phyloP scores from a whole-genome alignment of 2,888 invertebrate genomes.

The Bombyx huttoni region DNA sequence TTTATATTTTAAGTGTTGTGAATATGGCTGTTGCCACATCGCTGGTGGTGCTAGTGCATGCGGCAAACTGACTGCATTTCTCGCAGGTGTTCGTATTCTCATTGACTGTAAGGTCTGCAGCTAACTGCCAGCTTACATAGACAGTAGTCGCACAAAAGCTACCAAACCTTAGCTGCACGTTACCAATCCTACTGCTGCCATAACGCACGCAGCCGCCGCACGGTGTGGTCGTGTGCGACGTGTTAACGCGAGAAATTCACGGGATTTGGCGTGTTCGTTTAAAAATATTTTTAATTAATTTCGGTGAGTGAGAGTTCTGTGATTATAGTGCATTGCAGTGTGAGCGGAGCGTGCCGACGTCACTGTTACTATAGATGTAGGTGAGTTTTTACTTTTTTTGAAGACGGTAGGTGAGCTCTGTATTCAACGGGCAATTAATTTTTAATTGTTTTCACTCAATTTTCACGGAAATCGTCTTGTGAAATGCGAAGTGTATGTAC shows the following conservation, averaged over 20 bases:
- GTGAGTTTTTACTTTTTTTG: background rate
- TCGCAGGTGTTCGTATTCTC: too few species aligned
- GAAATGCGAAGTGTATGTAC: too few species aligned
- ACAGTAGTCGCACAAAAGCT: too few species aligned
- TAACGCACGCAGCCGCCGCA: slow-evolving; percentile 22
- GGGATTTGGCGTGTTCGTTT: background rate
- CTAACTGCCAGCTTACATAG: too few species aligned
- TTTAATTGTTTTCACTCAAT: background rate
- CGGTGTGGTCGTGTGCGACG: slow-evolving; percentile 9
- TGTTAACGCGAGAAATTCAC: too few species aligned
- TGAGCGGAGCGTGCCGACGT: slow-evolving; percentile 14
- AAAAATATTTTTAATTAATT: slow-evolving; percentile 15
- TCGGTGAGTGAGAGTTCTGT: slow-evolving; percentile 31
- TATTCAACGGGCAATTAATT: background rate
- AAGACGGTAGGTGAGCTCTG: too few species aligned
- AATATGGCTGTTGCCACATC: too few species aligned
- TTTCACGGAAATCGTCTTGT: background rate
- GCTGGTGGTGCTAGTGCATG: too few species aligned
- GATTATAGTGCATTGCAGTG: slow-evolving; percentile 24
- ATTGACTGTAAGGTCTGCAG: too few species aligned
- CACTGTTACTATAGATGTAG: background rate
- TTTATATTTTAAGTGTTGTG: too few species aligned
- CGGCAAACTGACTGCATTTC: too few species aligned
- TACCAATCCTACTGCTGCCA: slow-evolving; percentile 8
- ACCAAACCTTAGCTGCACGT: too few species aligned